These are phyloP conservation scores for Aphelinus atriplicis DNA, from an alignment of 1,140 invertebrate genomes.

Conservation along the genomic window DNA sequence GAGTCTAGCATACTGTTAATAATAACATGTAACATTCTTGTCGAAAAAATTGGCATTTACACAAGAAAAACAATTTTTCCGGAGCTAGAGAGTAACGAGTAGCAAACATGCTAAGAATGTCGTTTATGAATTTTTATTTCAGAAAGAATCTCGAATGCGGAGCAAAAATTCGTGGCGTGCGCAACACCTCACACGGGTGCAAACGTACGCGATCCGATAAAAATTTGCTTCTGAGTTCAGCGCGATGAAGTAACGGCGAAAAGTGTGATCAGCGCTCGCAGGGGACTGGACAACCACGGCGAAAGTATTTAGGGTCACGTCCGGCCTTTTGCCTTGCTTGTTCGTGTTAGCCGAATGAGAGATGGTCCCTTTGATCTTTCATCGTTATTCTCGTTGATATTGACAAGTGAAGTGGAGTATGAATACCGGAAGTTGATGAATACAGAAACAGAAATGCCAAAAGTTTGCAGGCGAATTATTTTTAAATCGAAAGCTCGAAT, in stretches of 20 bases:
- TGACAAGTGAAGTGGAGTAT: no score
- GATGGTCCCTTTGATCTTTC: conserved; percentile 65
- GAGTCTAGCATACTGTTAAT: no score
- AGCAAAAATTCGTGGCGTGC: no score
- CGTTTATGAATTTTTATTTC: conserved; percentile 14
- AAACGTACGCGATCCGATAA: background rate
- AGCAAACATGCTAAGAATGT: background rate
- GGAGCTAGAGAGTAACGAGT: no score
- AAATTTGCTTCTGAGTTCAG: conserved; percentile 19
- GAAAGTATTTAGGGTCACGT: conserved; percentile 61
- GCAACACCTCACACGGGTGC: background rate
- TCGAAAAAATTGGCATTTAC: no score
- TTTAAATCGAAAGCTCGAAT: no score
- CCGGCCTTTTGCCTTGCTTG: conserved; percentile 59
- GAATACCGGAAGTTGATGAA: no score
- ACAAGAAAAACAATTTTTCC: no score
- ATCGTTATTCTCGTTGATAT: conserved; percentile 39
- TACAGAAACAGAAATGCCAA: no score
- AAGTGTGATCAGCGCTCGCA: conserved; percentile 28
- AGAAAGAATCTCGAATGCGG: background rate
- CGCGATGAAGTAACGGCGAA: background rate
- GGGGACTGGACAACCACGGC: conserved; percentile 40
- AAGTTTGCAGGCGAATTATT: no score
- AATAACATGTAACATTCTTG: no score
- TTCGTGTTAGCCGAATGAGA: conserved; percentile 63